A percentile compares a stretch with the other conserved stretches of the same genome.
These are phyloP conservation scores for Sparidentex hasta DNA, from an alignment of 2,797 vertebrate species.

Conservation along the genomic window DNA sequence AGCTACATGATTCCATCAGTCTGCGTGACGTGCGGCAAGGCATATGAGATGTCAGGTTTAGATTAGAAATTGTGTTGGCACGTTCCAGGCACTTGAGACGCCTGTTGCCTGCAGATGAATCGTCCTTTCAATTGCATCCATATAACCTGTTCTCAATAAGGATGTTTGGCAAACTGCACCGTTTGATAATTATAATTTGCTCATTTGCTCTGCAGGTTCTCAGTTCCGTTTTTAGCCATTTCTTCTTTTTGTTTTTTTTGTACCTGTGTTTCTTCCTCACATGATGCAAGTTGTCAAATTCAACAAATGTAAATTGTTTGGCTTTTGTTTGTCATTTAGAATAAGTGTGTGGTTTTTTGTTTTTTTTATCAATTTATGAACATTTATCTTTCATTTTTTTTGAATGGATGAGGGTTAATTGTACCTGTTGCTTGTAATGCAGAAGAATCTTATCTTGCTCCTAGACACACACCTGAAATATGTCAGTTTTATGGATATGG, in stretches of 20 bases:
- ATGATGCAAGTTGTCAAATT: conserved; percentile 37
- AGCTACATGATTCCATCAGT: conserved; percentile 56
- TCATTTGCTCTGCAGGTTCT: conserved; percentile 52
- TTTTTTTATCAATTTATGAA: conserved; percentile 32
- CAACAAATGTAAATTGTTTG: conserved; percentile 25
- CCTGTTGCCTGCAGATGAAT: conserved; percentile 43
- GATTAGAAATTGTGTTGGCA: conserved; percentile 25
- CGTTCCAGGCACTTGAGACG: conserved; percentile 36
- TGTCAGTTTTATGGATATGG: conserved; percentile 18
- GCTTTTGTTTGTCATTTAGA: conserved; percentile 38
- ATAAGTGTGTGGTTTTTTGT: no score
- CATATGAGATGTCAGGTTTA: neutral
- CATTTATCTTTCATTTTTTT: conserved; percentile 25
- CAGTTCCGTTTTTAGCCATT: conserved; percentile 40
- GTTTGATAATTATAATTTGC: conserved; percentile 37
- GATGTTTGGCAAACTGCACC: conserved; percentile 25
- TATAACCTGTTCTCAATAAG: conserved; percentile 40
- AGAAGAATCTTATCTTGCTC: conserved; percentile 4
- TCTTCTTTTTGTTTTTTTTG: neutral
- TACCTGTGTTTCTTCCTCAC: conserved; percentile 37
- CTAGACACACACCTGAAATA: neutral
- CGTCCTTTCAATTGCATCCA: conserved; percentile 31
- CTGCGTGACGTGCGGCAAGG: conserved; percentile 19
- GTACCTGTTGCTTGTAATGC: conserved; percentile 10
- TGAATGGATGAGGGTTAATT: conserved; percentile 16